Conservation (phyloP, 2,113 vertebrate species). For the Trogon melanurus region DNA sequence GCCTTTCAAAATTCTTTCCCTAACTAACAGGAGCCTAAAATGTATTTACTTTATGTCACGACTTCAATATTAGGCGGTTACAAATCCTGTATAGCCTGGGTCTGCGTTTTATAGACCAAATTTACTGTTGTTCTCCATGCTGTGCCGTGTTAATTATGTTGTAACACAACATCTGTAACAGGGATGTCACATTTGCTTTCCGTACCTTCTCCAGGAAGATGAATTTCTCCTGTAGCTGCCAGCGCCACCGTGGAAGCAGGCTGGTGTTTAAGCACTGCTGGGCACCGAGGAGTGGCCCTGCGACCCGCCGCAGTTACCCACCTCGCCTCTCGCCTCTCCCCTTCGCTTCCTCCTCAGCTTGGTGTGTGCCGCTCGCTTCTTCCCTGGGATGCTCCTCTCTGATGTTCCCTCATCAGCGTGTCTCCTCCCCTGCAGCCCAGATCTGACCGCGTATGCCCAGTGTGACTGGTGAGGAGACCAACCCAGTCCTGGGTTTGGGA, state of each 20-base stretch:
- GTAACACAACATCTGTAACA: neutral
- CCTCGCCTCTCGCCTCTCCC: too few relatives aligned
- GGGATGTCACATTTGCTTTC: neutral
- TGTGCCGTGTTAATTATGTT: neutral
- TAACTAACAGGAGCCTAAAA: neutral
- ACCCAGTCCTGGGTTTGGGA: neutral
- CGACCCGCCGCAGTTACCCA: too few relatives aligned
- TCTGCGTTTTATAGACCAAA: neutral
- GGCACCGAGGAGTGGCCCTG: neutral
- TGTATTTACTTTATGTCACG: neutral
- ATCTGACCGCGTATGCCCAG: rapidly evolving
- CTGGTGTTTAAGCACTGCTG: neutral
- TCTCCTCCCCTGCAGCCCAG: neutral
- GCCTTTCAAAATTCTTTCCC: neutral
- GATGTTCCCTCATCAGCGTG: neutral
- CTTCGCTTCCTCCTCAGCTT: neutral
- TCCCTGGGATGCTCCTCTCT: neutral
- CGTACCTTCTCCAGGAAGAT: neutral
- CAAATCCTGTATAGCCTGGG: neutral
- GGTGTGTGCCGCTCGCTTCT: neutral
- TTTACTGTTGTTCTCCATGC: neutral
- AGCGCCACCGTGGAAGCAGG: neutral
- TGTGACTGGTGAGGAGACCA: rapidly evolving
- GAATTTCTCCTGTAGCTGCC: neutral
- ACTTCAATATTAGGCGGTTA: neutral